Conservation (phyloP, 2,888 invertebrate species). For the Acanthosepion pharaonis region DNA sequence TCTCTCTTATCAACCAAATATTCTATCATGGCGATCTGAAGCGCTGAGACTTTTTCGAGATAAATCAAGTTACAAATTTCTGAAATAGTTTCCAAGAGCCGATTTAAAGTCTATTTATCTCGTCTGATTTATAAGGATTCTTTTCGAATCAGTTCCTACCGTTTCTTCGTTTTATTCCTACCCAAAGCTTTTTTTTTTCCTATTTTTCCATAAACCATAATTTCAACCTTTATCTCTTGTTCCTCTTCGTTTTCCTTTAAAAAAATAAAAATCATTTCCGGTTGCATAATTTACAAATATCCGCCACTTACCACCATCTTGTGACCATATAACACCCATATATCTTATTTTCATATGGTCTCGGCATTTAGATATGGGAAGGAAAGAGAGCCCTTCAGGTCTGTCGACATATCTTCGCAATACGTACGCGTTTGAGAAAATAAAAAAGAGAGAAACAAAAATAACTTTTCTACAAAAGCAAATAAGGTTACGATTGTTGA, state of each 20-base stretch:
- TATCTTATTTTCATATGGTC: background rate
- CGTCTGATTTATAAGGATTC: constrained; percentile 6
- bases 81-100: background rate
- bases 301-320: background rate
- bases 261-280: background rate
- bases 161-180: background rate
- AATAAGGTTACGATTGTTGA: background rate
- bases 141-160: background rate
- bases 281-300: background rate
- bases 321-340: background rate
- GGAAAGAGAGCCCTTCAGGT: background rate
- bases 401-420: background rate
- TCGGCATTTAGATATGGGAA: background rate
- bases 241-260: too few relatives aligned
- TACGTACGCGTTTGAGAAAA: background rate
- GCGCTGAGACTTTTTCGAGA: background rate
- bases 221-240: background rate
- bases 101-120: background rate
- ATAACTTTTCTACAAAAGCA: background rate
- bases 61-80: background rate
- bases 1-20: background rate
- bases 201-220: background rate
- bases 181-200: background rate
- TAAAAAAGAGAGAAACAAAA: background rate
- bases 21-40: background rate